Percentiles rank a stretch among this genome's conserved stretches.
Conservation (phyloP, 2,113 vertebrate genomes). For the Corythoichthys haematopterus region DNA sequence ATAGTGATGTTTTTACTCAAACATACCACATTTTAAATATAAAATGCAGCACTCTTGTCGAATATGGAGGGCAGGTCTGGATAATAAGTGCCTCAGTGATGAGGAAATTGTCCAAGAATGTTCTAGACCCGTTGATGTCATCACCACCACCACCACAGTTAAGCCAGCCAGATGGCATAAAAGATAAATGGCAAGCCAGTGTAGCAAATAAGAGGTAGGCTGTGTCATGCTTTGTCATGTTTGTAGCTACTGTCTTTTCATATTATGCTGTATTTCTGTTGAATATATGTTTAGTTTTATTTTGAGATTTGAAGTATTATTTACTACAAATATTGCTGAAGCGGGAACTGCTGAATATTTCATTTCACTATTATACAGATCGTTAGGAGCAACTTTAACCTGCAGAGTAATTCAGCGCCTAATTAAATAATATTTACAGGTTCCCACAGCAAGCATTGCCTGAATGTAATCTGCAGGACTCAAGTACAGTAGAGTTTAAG, state of each 20-base stretch:
- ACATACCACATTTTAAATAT: conserved; percentile 37
- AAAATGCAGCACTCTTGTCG: conserved; percentile 17
- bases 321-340: neutral
- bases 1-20: conserved; percentile 22
- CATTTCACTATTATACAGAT: neutral
- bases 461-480: too few species aligned
- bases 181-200: conserved; percentile 26
- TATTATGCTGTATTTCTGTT: neutral
- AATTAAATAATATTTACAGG: too few species aligned
- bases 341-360: neutral
- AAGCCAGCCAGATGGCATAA: conserved; percentile 56
- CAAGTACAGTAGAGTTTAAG: too few species aligned
- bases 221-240: conserved; percentile 21
- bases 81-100: conserved; percentile 57
- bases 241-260: conserved; percentile 30
- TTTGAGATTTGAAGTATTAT: neutral
- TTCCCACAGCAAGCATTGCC: too few species aligned
- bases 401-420: too few species aligned
- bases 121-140: conserved; percentile 60
- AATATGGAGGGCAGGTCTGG: conserved; percentile 46
- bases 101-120: conserved; percentile 56
- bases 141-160: conserved; percentile 36
- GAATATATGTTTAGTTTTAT: neutral
- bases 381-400: too few species aligned
- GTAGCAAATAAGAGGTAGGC: conserved; percentile 16